Conservation (phyloP, 2,888 invertebrate species). For the Idaea biselata region DNA sequence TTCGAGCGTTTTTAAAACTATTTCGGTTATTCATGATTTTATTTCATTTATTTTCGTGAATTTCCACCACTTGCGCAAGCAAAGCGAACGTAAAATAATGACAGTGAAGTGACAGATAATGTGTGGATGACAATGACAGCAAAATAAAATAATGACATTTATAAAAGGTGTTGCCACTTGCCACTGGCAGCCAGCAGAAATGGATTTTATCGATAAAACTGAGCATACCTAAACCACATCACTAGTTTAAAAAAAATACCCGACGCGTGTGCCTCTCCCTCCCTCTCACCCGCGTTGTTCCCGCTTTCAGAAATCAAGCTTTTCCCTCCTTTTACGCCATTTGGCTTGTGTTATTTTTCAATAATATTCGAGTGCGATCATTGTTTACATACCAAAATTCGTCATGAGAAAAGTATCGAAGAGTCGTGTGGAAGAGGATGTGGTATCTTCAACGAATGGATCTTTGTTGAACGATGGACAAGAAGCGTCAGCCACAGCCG, state of each 20-base stretch:
- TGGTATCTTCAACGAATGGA: conserved; percentile 71
- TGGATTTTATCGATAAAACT: neutral
- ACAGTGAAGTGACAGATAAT: neutral
- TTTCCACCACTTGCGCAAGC: conserved; percentile 10
- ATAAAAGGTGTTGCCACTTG: neutral
- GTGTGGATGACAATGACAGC: neutral
- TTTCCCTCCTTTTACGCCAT: conserved; percentile 31
- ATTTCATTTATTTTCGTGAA: conserved; percentile 23
- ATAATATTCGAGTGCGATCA: neutral
- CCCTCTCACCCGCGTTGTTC: neutral
- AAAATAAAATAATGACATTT: neutral
- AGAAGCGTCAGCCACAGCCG: conserved; percentile 17
- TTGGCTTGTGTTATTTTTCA: neutral
- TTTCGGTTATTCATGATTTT: conserved; percentile 64
- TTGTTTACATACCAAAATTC: conserved; percentile 27
- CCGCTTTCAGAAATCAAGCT: conserved; percentile 11
- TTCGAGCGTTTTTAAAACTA: conserved; percentile 63
- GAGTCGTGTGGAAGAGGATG: conserved; percentile 69
- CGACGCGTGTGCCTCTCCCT: neutral
- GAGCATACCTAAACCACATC: neutral
- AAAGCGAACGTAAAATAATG: neutral
- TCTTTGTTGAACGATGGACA: conserved; percentile 53
- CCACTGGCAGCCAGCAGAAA: neutral
- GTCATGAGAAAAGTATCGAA: conserved; percentile 72
- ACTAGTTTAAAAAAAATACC: neutral